Base-by-base conservation (phyloP, 2,113 vertebrate species). In the Macroglossus sobrinus region DNA sequence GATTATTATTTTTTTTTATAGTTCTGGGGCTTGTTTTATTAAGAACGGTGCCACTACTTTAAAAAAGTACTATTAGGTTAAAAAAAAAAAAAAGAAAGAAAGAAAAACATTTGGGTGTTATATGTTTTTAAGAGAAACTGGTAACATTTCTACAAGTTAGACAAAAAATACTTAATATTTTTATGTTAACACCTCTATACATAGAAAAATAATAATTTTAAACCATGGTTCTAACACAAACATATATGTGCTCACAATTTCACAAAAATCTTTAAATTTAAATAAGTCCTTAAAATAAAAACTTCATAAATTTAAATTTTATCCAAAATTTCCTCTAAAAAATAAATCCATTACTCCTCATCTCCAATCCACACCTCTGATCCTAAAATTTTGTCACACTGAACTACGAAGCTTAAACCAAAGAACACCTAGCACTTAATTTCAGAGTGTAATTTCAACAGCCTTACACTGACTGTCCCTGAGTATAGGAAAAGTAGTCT, bases 251-350 rank as follows among this genome's bases (percentile, higher is more conserved):
- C 50, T 63, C 55, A 78, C 15, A 78, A 53, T 18, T 74, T 26
- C 69, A 82, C 15, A 96, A 93, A 94, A 63, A 69, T 35, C 9
- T 63, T 76, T 57, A 92, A 94, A 92, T 7, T 11, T 78, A 89
- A 89, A 24, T 43, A 76, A 57, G 9, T 84, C 40, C 10, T 57
- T 47, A 89, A 76, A 82, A 61, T 94, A 75, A 89, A 94, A 79
- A 74, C 53, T 75, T 64, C 30, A 64, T 72, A 61, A 33, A 82
- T 79, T 72, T 80, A 74, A 64, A 84, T 89, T 21, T 93, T 40
- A 79, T 75, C 69, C 53, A 84, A 47, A 82, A 82, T 64, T 55
- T 71, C 15, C 50, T 64, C 57, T 26, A 71, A 71, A 88, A 88
- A 53, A 38, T n/a, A n/a, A 50, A 74, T 14, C 28, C 16, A 43